Base-by-base conservation (phyloP, 92 coral and sea anemone species). In the Phenganax subtilis region DNA sequence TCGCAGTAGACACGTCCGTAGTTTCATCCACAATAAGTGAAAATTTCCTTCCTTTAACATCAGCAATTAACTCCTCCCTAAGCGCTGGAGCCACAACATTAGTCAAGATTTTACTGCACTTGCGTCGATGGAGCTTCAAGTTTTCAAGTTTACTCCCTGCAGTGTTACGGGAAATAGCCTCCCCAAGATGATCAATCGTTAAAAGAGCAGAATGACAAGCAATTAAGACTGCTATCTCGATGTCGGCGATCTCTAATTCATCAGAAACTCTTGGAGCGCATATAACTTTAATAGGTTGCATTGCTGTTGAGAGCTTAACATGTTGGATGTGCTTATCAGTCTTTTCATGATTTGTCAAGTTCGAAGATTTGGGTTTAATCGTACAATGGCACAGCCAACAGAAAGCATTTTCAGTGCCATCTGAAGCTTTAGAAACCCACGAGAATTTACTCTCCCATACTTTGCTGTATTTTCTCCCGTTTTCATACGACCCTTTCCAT, bases 141-240 rank as follows among this genome's bases (percentile, higher is more conserved):
- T 77, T 77, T 30, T 77, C 82, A 29, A 77, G 51, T 77, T 77
- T n/a, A n/a, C n/a, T n/a, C n/a, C n/a, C n/a, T n/a, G n/a, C n/a
- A n/a, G n/a, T n/a, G n/a, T n/a, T n/a, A n/a, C n/a, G n/a, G n/a
- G n/a, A n/a, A n/a, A n/a, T n/a, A n/a, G n/a, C n/a, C n/a, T n/a
- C n/a, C n/a, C 82, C 82, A 30, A 77, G 82, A 55, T 77, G 82
- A 58, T 77, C 82, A 30, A 57, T 63, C 64, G 82, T 63, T 77
- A 63, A 51, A 56, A 77, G 51, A 20, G 77, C 37, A 44, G 53
- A 72, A 55, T 72, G 77, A 54, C 77, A 72, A 25, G 77, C 54
- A 16, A 72, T 54, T 25, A 47, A 27, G 55, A 75, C 70, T 51
- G 81, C 81, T 17, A 75, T 65, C 37, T 75, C 63, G 20, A 75